These are phyloP conservation scores for Polypedilum vanderplanki DNA, from an alignment of 1,140 invertebrate genomes.

Conservation along the genomic window DNA sequence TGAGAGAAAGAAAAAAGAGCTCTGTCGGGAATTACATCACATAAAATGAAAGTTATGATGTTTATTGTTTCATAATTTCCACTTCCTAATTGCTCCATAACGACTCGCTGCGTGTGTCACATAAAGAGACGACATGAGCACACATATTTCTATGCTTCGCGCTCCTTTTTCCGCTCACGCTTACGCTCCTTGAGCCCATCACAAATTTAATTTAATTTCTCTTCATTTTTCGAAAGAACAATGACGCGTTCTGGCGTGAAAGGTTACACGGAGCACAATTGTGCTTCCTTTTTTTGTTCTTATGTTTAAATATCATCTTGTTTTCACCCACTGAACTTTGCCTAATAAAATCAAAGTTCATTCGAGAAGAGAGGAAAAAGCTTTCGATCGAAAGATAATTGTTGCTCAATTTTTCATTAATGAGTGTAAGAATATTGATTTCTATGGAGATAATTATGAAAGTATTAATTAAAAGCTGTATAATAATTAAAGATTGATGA, in stretches of 20 bases:
- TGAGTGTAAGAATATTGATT: no score
- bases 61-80: conserved; percentile 19
- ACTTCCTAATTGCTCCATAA: conserved; percentile 17
- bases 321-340: no score
- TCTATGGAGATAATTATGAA: no score
- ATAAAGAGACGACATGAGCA: conserved; percentile 3
- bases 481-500: no score
- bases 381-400: no score
- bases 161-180: neutral
- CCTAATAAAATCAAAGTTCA: no score
- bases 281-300: neutral
- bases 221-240: neutral
- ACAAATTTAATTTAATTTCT: conserved; percentile 2
- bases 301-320: no score
- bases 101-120: conserved; percentile 15
- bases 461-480: no score
- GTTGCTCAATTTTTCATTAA: no score
- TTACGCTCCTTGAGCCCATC: neutral
- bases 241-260: neutral
- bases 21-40: conserved; percentile 17
- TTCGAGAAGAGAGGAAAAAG: no score
- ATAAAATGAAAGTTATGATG: conserved; percentile 19
- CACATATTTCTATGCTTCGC: neutral
- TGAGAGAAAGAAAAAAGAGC: neutral
- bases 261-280: neutral